Percentiles rank a stretch among this genome's conserved stretches.
These are phyloP conservation scores for Hypotaenidia philippensis DNA, from an alignment of 2,797 vertebrate species.

Conservation along the genomic window DNA sequence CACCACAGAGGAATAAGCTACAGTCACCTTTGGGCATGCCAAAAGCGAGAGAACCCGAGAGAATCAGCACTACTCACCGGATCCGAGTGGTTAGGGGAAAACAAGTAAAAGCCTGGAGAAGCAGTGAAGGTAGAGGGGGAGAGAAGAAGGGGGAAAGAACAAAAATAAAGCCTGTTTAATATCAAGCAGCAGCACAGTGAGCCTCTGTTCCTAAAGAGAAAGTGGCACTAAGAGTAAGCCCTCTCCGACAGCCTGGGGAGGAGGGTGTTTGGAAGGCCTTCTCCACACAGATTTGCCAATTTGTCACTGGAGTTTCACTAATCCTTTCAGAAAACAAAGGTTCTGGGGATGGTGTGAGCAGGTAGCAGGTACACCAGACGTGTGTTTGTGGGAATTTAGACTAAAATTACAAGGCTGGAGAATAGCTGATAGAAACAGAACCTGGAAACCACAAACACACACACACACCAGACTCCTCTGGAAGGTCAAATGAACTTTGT, in stretches of 20 bases:
- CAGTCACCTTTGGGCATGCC: not conserved
- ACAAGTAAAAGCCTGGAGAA: conserved; percentile 93
- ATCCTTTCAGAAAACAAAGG: not conserved
- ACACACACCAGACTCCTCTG: not conserved
- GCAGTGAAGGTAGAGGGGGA: not conserved
- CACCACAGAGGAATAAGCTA: not conserved
- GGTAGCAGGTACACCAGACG: not conserved
- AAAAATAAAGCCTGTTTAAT: not conserved
- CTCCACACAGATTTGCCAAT: not conserved
- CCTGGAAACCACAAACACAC: not conserved
- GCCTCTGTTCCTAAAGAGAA: not conserved
- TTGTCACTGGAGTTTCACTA: not conserved
- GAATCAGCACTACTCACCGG: conserved; percentile 83
- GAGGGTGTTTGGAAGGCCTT: not conserved
- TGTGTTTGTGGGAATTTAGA: not conserved
- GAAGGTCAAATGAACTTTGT: not conserved
- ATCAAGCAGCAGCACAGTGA: not conserved
- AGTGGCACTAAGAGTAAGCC: not conserved
- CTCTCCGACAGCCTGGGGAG: not conserved
- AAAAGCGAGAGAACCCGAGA: not conserved
- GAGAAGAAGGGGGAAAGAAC: not conserved
- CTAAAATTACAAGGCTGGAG: not conserved
- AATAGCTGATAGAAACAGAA: not conserved
- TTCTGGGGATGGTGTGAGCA: not conserved
- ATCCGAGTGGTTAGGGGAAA: conserved; percentile 92